These are phyloP conservation scores for Macroglossus sobrinus DNA, from an alignment of 2,113 vertebrate genomes.

Conservation along the genomic window DNA sequence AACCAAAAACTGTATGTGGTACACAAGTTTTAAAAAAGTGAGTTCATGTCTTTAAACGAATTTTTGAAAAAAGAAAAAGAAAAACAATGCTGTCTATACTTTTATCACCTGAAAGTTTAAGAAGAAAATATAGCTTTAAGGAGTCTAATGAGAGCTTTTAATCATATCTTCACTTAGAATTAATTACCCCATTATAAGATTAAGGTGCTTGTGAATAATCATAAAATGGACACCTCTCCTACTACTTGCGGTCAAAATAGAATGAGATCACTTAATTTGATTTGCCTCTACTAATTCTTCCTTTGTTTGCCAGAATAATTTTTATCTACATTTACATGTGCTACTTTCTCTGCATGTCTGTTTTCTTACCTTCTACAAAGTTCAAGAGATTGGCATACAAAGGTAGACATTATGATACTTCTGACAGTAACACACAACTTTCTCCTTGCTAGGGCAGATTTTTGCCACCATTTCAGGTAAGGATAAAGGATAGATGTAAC, in stretches of 20 bases:
- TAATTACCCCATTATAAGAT: not conserved
- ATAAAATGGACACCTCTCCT: not conserved
- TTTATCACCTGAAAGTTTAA: not conserved
- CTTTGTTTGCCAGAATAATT: not conserved
- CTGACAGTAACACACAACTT: not conserved
- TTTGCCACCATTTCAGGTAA: not conserved
- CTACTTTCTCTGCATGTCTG: not conserved
- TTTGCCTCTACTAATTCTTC: not conserved
- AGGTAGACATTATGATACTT: not conserved
- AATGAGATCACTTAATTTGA: not conserved
- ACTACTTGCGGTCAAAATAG: not conserved
- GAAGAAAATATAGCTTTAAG: not conserved
- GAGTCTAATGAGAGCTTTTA: not conserved
- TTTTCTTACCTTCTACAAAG: not conserved
- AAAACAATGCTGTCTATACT: not conserved
- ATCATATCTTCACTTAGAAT: not conserved
- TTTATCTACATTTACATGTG: not conserved
- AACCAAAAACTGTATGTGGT: not conserved
- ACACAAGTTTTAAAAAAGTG: not conserved
- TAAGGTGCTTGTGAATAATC: not conserved
- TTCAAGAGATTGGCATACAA: not conserved
- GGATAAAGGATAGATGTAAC: not conserved
- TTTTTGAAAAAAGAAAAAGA: not conserved
- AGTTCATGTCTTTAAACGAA: not conserved
- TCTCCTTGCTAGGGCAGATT: not conserved